Evolutionary conservation across 2,888 invertebrate genomes (phyloP), one percentile per base, ranked within the genome.

Genomic region (Lithophane leautieri): DNA sequence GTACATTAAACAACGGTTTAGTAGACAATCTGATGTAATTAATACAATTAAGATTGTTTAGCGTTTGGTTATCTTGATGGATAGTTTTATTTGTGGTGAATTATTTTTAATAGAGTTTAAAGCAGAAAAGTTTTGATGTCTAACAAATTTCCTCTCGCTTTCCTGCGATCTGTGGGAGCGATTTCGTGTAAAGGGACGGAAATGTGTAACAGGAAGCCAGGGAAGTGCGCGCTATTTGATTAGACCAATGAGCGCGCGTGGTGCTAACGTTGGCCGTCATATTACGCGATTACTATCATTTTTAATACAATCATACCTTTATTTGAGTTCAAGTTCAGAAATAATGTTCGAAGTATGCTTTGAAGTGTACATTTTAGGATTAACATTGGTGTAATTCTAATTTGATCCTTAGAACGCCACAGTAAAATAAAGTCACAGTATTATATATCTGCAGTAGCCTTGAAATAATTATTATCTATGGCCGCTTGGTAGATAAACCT

Each of bases 1-100:
- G 52, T 73, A 71, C 65, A 62, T 69, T 83, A 71, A 83, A 83
- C 85, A 85, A 85, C 72, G 69, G 69, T 60, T 80, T 56, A 82
- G 42, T 65, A 68, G 62, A 84, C 70, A 56, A 56, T 75, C 76
- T 81, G 60, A 73, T 78, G 62, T 78, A 72, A 83, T 83, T 74
- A 70, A 54, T 72, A 42, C 69, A 76, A 70, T 76, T 65, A 72
- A 67, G 22, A 71, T 80, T 84, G 44, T 76, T 72, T n/a, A 73
- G 40, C 56, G 34, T 14, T 7, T 42, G 4, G 0, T 14, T 52
- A 66, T 65, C 67, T 61, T 74, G 65, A 69, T 63, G 7, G 22
- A 71, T 50, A 42, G 60, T 71, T 75, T 63, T n/a, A 16, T 40
- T 25, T 47, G 19, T 54, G n/a, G n/a, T 42, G 58, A 34, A 6